These are phyloP conservation scores for Cryptus viduatorius DNA, from an alignment of 2,888 invertebrate species.

Conservation along the genomic window DNA sequence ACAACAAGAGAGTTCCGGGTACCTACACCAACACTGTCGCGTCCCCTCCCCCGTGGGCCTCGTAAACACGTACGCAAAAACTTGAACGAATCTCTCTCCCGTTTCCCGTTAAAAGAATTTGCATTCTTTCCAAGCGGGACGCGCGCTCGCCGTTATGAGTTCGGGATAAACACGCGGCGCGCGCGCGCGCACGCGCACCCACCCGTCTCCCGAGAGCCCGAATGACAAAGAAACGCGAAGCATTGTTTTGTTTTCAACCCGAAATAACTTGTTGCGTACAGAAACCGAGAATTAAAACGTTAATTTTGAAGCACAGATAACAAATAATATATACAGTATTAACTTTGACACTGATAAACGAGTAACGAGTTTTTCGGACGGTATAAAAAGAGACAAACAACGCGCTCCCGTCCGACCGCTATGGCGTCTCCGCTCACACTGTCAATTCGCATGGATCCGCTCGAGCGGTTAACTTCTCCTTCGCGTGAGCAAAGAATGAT, in stretches of 20 bases:
- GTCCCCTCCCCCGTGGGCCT: constrained; percentile 42
- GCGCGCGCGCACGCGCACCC: constrained; percentile 17
- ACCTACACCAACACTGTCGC: neutral
- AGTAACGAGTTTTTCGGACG: too few relatives aligned
- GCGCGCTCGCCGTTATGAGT: constrained; percentile 21
- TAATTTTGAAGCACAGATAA: neutral
- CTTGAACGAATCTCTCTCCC: constrained; percentile 39
- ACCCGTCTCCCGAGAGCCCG: neutral
- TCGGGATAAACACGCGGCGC: neutral
- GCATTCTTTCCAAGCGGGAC: constrained; percentile 52
- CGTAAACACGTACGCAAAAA: constrained; percentile 12
- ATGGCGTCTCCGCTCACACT: too few relatives aligned
- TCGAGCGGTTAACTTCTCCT: too few relatives aligned
- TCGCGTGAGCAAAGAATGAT: too few relatives aligned
- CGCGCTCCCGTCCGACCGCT: too few relatives aligned
- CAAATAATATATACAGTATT: too few relatives aligned
- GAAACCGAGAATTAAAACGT: neutral
- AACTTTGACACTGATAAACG: too few relatives aligned
- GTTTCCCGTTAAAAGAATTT: constrained; percentile 54
- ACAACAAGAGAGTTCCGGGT: constrained; percentile 61
- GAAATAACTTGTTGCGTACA: constrained; percentile 80
- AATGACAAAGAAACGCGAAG: constrained; percentile 72
- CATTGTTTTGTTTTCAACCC: constrained; percentile 79
- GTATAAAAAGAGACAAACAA: too few relatives aligned
- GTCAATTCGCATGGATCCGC: too few relatives aligned